Evolutionary conservation across 2,797 vertebrate genomes (phyloP).

Genomic region (Liasis olivaceus): DNA sequence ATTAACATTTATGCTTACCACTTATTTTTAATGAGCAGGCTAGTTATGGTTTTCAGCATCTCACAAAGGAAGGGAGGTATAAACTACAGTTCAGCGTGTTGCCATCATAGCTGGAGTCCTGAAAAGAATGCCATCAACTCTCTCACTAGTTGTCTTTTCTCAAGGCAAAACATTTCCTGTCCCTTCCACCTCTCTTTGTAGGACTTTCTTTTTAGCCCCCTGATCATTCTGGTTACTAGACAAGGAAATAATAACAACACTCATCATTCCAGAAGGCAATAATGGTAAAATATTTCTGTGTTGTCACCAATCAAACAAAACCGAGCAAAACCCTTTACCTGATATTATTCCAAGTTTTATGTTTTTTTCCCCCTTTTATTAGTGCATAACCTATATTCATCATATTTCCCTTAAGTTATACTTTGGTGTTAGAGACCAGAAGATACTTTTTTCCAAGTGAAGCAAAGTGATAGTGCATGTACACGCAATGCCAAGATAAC

Average conservation of each 20-base stretch:
- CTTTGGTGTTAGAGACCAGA: neutral
- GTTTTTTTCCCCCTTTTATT: neutral
- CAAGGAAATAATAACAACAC: neutral
- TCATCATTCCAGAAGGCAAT: neutral
- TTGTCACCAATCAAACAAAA: neutral
- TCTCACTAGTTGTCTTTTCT: neutral
- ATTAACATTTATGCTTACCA: neutral
- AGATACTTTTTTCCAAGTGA: neutral
- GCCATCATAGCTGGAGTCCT: neutral
- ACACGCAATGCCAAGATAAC: neutral
- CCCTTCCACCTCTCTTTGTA: neutral
- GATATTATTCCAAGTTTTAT: neutral
- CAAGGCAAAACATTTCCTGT: neutral
- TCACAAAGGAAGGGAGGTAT: neutral
- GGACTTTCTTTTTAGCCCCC: neutral
- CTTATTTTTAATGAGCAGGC: neutral
- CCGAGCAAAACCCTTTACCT: neutral
- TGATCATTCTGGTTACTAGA: too few relatives aligned
- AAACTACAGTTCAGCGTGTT: neutral
- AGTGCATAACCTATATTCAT: neutral
- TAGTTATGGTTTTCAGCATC: neutral
- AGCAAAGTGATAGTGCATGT: neutral
- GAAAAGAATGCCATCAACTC: neutral
- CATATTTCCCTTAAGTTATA: neutral
- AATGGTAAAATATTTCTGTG: neutral